Conservation (phyloP, 2,888 invertebrate species). For the Tetrapedia diversipes region DNA sequence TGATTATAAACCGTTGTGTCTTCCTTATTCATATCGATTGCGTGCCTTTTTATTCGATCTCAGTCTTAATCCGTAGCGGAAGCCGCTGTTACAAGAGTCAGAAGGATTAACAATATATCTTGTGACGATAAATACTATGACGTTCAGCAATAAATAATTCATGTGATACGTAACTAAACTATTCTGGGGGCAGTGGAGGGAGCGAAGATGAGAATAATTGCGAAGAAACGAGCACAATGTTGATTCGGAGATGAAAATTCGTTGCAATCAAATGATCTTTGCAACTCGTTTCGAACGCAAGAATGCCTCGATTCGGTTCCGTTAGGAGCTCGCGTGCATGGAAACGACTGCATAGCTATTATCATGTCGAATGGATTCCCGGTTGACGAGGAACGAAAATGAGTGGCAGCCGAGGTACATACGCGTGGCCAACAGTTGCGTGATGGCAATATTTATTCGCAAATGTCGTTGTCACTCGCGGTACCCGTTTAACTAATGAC, state of each 20-base stretch:
- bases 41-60: slow-evolving; percentile 26
- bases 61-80: slow-evolving; percentile 17
- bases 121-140: slow-evolving; percentile 32
- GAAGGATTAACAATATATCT: neutral
- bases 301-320: slow-evolving; percentile 43
- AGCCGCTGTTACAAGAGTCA: slow-evolving; percentile 3
- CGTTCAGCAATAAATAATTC: slow-evolving; percentile 43
- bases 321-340: slow-evolving; percentile 65
- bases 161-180: slow-evolving; percentile 8
- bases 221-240: slow-evolving; percentile 43
- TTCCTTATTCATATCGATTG: slow-evolving; percentile 20
- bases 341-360: slow-evolving; percentile 39
- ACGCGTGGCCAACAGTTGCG: neutral
- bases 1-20: slow-evolving; percentile 31
- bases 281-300: slow-evolving; percentile 20
- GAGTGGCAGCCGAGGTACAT: slow-evolving; percentile 19
- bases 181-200: neutral
- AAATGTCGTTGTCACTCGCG: neutral
- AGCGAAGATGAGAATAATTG: neutral
- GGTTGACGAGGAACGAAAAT: slow-evolving; percentile 14
- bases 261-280: too few relatives aligned
- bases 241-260: neutral
- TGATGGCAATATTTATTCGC: neutral
- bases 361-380: slow-evolving; percentile 38
- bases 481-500: neutral